Evolutionary conservation across 2,797 vertebrate species (phyloP), one percentile per base, ranked within the genome.

Genomic region (Muscicapa striata): DNA sequence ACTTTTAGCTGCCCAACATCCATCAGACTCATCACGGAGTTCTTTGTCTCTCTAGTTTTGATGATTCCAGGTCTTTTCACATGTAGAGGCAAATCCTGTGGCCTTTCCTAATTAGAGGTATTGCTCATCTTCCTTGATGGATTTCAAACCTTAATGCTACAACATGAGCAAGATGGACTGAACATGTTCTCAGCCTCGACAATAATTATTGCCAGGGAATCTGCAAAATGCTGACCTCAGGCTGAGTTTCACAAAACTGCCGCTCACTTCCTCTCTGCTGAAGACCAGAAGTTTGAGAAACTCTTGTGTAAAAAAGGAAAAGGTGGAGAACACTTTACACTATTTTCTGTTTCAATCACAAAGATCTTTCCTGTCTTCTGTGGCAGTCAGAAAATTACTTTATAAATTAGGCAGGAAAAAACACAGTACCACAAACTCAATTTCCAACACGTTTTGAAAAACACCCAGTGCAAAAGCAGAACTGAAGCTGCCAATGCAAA

Each of bases 271-370:
- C 84, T 63, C 40, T 93, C 46, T 78, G 72, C 61, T 77, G 51
- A 36, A 69, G 70, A 73, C 62, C 63, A 91, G 67, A 80, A 89
- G 45, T 78, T 79, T 58, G 49, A 94, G 62, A 93, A 90, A 79
- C 61, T 75, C 40, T 77, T 26, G 64, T 76, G 57, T 84, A 74
- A 88, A 81, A 87, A 92, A 94, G 64, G 69, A 93, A 89, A 94
- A 95, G 92, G 43, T 88, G 62, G 58, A 79, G 66, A 85, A 80
- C 6, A 10, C 48, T 34, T 75, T 78, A 83, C 1, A 2, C 54
- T 85, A 57, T 89, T 95, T 94, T 92, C 81, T 72, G 18, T 89
- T 94, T 94, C 72, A 77, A 5, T 77, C 70, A 92, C 73, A 88
- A 87, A 92, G 45, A 78, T 80, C 62, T 90, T 94, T 89, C 59